Evolutionary conservation across 2,797 vertebrate species (phyloP).

Genomic region (Odontamblyopus lacepedii): DNA sequence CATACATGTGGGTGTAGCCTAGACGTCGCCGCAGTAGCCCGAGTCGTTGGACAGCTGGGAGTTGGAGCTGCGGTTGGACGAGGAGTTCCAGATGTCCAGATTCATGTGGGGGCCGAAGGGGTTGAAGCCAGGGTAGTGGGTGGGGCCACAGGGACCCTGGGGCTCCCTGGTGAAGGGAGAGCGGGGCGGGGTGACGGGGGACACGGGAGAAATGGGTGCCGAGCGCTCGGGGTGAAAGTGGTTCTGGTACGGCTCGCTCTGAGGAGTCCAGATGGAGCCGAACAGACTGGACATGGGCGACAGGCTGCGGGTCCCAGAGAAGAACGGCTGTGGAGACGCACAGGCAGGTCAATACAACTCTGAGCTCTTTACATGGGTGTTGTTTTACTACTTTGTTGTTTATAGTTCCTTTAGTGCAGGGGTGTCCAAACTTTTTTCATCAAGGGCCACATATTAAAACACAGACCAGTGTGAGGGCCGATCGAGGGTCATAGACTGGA

Average conservation of each 20-base stretch:
- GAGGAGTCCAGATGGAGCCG: constrained; percentile 98
- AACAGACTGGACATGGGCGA: constrained; percentile 99
- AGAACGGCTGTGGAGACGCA: constrained; percentile 86
- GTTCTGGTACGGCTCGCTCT: constrained; percentile 89
- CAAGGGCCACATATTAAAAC: too few relatives aligned
- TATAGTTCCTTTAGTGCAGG: background rate
- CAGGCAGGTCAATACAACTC: background rate
- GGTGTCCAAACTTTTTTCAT: too few relatives aligned
- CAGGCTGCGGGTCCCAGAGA: constrained; percentile 94
- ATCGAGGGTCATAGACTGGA: too few relatives aligned
- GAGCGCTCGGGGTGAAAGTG: constrained; percentile 80
- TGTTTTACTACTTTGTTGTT: background rate
- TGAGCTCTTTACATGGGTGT: too few relatives aligned
- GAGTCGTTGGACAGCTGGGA: constrained; percentile 96
- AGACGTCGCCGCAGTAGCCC: constrained; percentile 89
- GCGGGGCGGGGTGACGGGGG: constrained; percentile 78
- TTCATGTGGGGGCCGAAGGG: constrained; percentile 98
- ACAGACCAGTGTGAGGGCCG: too few relatives aligned
- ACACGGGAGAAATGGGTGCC: constrained; percentile 80
- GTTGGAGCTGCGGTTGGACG: constrained; percentile 89
- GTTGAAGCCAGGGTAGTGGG: constrained; percentile 91
- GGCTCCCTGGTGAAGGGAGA: constrained; percentile 84
- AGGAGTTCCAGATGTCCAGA: constrained; percentile 97
- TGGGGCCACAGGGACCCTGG: constrained; percentile 80
- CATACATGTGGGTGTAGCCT: constrained; percentile 32